These are phyloP conservation scores for Galerucella nymphaeae DNA, from an alignment of 2,888 invertebrate species.

Conservation along the genomic window DNA sequence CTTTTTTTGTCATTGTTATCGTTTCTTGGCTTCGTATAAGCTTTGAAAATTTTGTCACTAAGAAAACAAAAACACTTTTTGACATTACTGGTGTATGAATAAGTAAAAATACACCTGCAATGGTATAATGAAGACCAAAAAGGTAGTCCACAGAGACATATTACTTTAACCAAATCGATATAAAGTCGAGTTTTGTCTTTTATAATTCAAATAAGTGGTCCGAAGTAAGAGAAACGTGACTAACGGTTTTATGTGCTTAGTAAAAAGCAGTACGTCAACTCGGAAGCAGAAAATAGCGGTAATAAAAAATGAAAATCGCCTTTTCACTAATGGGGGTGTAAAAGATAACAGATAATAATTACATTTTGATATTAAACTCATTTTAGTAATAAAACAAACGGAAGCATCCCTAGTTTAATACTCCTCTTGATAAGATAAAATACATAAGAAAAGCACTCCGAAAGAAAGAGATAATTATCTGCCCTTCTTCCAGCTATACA, in stretches of 20 bases:
- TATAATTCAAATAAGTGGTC: background rate
- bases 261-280: slow-evolving; percentile 38
- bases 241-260: slow-evolving; percentile 7
- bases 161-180: background rate
- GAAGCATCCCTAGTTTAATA: slow-evolving; percentile 46
- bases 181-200: background rate
- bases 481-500: slow-evolving; percentile 40
- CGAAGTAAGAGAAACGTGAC: slow-evolving; percentile 7
- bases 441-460: slow-evolving; percentile 43
- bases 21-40: too few relatives aligned
- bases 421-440: slow-evolving; percentile 48
- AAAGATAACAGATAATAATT: slow-evolving; percentile 51
- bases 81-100: too few relatives aligned
- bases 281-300: slow-evolving; percentile 30
- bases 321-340: slow-evolving; percentile 36
- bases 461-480: slow-evolving; percentile 45
- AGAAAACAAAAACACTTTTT: too few relatives aligned
- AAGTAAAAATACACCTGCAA: too few relatives aligned
- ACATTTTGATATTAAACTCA: slow-evolving; percentile 52
- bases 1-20: too few relatives aligned
- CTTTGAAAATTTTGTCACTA: too few relatives aligned
- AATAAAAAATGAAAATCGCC: slow-evolving; percentile 42
- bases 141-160: too few relatives aligned
- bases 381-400: slow-evolving; percentile 51
- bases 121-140: too few relatives aligned